Conservation (phyloP, 2,888 invertebrate species). For the Polydrusus cervinus region DNA sequence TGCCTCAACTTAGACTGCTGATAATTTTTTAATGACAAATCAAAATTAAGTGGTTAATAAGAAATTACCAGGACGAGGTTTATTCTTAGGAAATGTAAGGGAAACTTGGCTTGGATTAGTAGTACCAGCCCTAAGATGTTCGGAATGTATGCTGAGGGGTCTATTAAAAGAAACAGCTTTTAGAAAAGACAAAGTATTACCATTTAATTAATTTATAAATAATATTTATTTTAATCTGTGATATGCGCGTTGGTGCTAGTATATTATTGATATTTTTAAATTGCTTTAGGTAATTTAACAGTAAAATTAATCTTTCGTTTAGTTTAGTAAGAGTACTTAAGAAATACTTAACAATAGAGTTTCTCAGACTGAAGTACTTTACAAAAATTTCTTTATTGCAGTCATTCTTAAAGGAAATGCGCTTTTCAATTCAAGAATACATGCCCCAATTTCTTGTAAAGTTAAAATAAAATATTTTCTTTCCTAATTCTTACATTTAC, state of each 20-base stretch:
- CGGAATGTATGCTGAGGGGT: constrained; percentile 49
- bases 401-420: too few species aligned
- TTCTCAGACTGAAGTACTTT: too few species aligned
- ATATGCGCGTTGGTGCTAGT: constrained; percentile 14
- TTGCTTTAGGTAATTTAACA: not conserved
- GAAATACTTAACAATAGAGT: too few species aligned
- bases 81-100: constrained; percentile 1
- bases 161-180: constrained; percentile 18
- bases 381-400: too few species aligned
- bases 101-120: constrained; percentile 58
- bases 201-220: not conserved
- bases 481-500: too few species aligned
- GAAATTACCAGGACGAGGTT: not conserved
- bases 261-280: too few species aligned
- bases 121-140: constrained; percentile 26
- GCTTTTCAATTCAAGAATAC: too few species aligned
- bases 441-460: too few species aligned
- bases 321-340: too few species aligned
- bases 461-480: too few species aligned
- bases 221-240: constrained; percentile 5
- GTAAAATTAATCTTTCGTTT: too few species aligned
- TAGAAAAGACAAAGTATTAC: constrained; percentile 2
- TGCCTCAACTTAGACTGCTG: not conserved
- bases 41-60: not conserved
- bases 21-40: constrained; percentile 4